These are phyloP conservation scores for Sceliomorpha sp. DNA, from an alignment of 2,888 invertebrate genomes.

Conservation along the genomic window DNA sequence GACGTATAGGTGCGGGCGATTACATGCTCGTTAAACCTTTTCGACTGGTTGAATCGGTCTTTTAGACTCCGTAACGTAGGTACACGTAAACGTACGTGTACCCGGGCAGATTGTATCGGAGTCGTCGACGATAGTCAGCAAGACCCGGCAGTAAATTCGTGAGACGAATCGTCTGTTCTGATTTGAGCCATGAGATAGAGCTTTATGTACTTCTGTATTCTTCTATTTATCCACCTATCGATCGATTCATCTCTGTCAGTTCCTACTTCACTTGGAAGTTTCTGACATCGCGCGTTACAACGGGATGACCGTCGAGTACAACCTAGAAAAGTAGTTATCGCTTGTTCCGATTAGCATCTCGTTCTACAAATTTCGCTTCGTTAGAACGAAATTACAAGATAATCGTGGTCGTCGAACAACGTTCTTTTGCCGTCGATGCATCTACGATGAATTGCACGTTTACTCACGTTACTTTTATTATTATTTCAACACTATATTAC, in stretches of 20 bases:
- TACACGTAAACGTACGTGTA: constrained; percentile 34
- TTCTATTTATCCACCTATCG: constrained; percentile 20
- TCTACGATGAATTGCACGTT: no score
- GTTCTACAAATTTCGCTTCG: not conserved
- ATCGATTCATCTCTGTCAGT: constrained; percentile 19
- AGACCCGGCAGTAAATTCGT: constrained; percentile 65
- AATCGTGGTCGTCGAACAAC: not conserved
- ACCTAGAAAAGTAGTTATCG: constrained; percentile 14
- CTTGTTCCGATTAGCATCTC: constrained; percentile 11
- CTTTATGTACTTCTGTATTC: constrained; percentile 25
- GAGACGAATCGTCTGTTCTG: constrained; percentile 63
- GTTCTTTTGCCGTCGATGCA: no score
- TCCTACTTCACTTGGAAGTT: constrained; percentile 7
- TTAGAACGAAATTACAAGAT: not conserved
- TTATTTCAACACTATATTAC: not conserved
- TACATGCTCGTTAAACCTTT: constrained; percentile 50
- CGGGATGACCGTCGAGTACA: constrained; percentile 11
- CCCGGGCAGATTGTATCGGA: constrained; percentile 23
- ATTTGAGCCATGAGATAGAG: constrained; percentile 56
- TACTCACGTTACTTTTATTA: no score
- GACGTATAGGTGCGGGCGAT: constrained; percentile 32
- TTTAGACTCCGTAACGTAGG: constrained; percentile 13
- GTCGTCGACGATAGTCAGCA: constrained; percentile 58
- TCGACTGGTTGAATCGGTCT: constrained; percentile 36
- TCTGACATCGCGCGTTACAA: constrained; percentile 25